Conservation (phyloP, 1,140 invertebrate genomes). For the Drosophila asahinai region DNA sequence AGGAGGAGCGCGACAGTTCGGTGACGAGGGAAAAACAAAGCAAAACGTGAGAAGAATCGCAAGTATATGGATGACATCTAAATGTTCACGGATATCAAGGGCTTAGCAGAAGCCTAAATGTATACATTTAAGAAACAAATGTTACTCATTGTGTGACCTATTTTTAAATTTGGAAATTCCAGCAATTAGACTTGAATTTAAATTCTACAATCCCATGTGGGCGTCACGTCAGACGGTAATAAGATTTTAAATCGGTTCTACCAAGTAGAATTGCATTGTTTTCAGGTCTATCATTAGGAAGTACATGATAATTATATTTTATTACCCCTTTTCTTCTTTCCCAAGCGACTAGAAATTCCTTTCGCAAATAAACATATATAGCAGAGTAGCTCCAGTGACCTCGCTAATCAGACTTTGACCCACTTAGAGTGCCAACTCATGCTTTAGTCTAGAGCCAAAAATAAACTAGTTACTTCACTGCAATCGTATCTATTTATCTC, state of each 20-base stretch:
- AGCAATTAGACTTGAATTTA: not conserved
- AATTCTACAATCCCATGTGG: not conserved
- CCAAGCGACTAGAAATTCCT: conserved; percentile 3
- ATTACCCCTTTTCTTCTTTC: conserved; percentile 23
- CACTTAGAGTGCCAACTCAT: conserved; percentile 67
- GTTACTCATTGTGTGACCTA: conserved; percentile 3
- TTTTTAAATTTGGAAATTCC: not conserved
- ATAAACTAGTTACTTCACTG: conserved; percentile 41
- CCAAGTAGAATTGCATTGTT: not conserved
- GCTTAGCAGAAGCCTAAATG: not conserved
- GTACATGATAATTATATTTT: not conserved
- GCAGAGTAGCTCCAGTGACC: conserved; percentile 42
- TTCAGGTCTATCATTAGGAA: not conserved
- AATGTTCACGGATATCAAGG: conserved; percentile 4
- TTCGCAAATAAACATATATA: conserved; percentile 10
- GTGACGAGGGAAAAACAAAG: conserved; percentile 19
- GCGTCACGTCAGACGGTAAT: not conserved
- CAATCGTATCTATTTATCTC: conserved; percentile 36
- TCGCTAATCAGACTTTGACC: conserved; percentile 76
- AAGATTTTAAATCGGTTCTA: conserved; percentile 5
- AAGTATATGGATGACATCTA: not conserved
- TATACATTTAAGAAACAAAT: conserved; percentile 7
- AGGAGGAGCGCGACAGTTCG: conserved; percentile 13
- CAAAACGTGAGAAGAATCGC: conserved; percentile 16
- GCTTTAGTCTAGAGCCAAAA: conserved; percentile 52